phyloP scores from a whole-genome alignment of 2,113 vertebrate species.

The Leptodactylus fuscus region DNA sequence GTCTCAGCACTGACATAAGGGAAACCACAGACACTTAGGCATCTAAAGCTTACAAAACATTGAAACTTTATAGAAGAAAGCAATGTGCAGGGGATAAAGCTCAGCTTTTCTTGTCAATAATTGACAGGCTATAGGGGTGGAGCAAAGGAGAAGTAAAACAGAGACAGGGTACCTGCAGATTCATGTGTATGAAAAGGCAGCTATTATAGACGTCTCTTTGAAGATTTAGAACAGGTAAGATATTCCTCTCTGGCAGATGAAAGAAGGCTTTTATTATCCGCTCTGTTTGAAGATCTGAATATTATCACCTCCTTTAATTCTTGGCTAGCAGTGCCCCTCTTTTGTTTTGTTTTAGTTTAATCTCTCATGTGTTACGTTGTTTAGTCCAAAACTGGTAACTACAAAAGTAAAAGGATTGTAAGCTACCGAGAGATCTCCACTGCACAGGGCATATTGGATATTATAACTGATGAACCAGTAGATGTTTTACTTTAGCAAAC shows the following conservation, averaged over 20 bases:
- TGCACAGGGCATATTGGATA: background rate
- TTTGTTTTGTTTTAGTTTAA: conserved; percentile 36
- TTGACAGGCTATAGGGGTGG: conserved; percentile 52
- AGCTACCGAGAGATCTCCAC: background rate
- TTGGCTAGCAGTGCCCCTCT: conserved; percentile 34
- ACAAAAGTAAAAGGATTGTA: background rate
- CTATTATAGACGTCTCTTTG: conserved; percentile 59
- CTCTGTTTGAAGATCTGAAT: conserved; percentile 67
- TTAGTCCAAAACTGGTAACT: conserved; percentile 5
- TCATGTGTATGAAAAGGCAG: conserved; percentile 64
- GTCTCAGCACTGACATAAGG: conserved; percentile 28
- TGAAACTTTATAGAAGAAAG: conserved; percentile 47
- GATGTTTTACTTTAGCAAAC: no score
- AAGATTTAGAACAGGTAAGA: conserved; percentile 58
- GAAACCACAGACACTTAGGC: conserved; percentile 50
- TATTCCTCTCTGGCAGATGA: conserved; percentile 66
- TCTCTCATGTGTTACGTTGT: conserved; percentile 47
- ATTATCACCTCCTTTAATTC: conserved; percentile 71
- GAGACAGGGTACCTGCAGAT: conserved; percentile 73
- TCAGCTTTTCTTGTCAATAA: conserved; percentile 54
- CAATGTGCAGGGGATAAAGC: conserved; percentile 65
- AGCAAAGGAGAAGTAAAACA: conserved; percentile 54
- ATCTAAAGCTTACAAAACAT: conserved; percentile 34
- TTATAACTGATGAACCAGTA: background rate
- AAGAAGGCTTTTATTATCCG: conserved; percentile 71